Conservation (phyloP, 64 coral and sea anemone genomes). For the Catalaphyllia jardinei region DNA sequence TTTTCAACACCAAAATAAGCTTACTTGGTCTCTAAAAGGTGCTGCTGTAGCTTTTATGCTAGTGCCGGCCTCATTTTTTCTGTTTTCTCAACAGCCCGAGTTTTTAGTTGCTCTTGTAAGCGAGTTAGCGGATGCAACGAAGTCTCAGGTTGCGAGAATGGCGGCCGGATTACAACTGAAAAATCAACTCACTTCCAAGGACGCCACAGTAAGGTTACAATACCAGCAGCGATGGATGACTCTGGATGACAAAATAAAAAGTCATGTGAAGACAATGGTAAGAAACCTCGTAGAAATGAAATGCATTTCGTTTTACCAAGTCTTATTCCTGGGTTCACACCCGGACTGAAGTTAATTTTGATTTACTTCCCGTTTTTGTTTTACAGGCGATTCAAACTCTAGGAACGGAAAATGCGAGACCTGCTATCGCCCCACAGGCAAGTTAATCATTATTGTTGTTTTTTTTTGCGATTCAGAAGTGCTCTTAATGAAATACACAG, state of each 20-base stretch:
- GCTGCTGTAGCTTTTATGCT: background rate
- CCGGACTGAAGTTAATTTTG: too few relatives aligned
- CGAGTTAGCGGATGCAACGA: constrained; percentile 79
- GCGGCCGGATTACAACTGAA: constrained; percentile 93
- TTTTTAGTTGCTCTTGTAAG: constrained; percentile 87
- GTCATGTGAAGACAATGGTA: constrained; percentile 73
- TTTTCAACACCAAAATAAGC: background rate
- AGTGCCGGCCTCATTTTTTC: background rate
- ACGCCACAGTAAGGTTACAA: constrained; percentile 63
- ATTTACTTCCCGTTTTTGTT: background rate
- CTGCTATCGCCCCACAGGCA: constrained; percentile 93
- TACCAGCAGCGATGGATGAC: constrained; percentile 87
- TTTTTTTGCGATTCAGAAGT: too few relatives aligned
- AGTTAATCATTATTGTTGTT: background rate
- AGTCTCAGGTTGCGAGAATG: constrained; percentile 94
- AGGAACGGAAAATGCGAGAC: constrained; percentile 87
- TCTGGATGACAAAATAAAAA: constrained; percentile 59
- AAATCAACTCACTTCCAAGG: constrained; percentile 94
- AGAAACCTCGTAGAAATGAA: background rate
- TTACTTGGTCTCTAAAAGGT: background rate
- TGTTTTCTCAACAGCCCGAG: constrained; percentile 75
- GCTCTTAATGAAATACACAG: too few relatives aligned
- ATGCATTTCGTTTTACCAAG: background rate
- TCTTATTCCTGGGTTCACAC: background rate
- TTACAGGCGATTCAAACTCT: constrained; percentile 78